Evolutionary conservation across 92 coral and sea anemone genomes (phyloP), one percentile per base, ranked within the genome.

Genomic region (Paragorgia papillata): DNA sequence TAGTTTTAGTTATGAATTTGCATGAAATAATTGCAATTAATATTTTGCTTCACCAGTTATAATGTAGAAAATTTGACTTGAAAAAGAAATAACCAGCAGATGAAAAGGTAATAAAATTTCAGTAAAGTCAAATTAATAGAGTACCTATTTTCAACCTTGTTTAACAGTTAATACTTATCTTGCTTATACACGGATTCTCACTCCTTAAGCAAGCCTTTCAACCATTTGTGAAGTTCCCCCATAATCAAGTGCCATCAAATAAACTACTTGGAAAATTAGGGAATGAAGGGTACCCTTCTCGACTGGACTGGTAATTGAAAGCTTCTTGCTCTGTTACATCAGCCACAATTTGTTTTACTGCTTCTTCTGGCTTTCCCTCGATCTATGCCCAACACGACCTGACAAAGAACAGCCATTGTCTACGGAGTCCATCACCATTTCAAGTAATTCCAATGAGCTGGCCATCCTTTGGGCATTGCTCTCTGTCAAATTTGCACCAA

Each of bases 181-280:
- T 49, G 21, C 5, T 73, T 49, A 63, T 82, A 86, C 44, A 82
- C 68, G 7, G 87, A 82, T 21, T 73, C 85, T 89, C 89, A 88
- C 24, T 64, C 14, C 39, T 85, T 20, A 18, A 84, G 22, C 30
- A 60, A 75, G 12, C 66, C 87, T 57, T 3, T 76, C 58, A 85
- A 40, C 93, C 90, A 89, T 1, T 50, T 58, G 61, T 82, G 90
- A 14, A 85, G 75, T 31, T 89, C n/a, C n/a, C n/a, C n/a, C n/a
- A n/a, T n/a, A n/a, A n/a, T n/a, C n/a, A n/a, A n/a, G n/a, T n/a
- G n/a, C 50, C 53, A 6, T 76, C 18, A 0, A 89, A 64, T 26
- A 87, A 31, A 28, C 70, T 79, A 2, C 62, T 15, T 0, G 53
- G 29, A 28, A 83, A 71, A 24, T 73, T 57, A 41, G 76, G 66